A percentile compares a stretch with the other conserved stretches of the same genome.
phyloP scores from a whole-genome alignment of 2,797 vertebrate genomes.

The Oryzias sinensis region DNA sequence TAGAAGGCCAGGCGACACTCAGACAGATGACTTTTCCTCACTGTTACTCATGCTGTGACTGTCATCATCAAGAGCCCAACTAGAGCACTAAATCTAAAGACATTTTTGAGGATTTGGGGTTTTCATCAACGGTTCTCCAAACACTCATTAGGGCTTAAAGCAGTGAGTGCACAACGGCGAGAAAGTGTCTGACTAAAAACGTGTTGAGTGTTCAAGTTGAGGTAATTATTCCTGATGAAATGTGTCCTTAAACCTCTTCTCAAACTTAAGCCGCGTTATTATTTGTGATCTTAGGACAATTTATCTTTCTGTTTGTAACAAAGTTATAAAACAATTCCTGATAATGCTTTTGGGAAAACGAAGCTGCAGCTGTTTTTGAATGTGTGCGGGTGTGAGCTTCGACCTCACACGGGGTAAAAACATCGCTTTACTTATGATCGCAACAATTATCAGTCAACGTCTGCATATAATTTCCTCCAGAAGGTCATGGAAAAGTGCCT shows the following conservation, averaged over 20 bases:
- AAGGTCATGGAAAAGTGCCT: constrained; percentile 67
- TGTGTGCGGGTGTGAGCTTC: constrained; percentile 9
- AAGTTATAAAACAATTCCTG: constrained; percentile 10
- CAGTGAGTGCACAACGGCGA: constrained; percentile 1
- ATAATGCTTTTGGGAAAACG: too few relatives aligned
- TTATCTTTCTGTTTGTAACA: constrained; percentile 1
- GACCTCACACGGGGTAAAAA: constrained; percentile 25
- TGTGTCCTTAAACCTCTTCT: constrained; percentile 8
- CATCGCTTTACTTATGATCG: constrained; percentile 49
- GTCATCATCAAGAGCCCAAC: constrained; percentile 6
- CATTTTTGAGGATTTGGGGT: constrained; percentile 3
- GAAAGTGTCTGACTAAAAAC: constrained; percentile 8
- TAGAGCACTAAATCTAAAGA: constrained; percentile 11
- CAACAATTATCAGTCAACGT: constrained; percentile 52
- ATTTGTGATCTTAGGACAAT: constrained; percentile 15
- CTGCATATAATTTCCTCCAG: constrained; percentile 59
- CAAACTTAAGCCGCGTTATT: constrained; percentile 18
- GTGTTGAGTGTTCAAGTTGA: constrained; percentile 5
- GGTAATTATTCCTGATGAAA: constrained; percentile 6
- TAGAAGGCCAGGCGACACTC: constrained; percentile 7
- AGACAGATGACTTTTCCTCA: constrained; percentile 12
- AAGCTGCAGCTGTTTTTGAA: constrained; percentile 2
- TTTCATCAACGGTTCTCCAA: constrained; percentile 7
- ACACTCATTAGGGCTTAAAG: not conserved
- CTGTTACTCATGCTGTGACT: constrained; percentile 7